Conservation (phyloP, 2,797 vertebrate genomes). For the Carduelis carduelis region DNA sequence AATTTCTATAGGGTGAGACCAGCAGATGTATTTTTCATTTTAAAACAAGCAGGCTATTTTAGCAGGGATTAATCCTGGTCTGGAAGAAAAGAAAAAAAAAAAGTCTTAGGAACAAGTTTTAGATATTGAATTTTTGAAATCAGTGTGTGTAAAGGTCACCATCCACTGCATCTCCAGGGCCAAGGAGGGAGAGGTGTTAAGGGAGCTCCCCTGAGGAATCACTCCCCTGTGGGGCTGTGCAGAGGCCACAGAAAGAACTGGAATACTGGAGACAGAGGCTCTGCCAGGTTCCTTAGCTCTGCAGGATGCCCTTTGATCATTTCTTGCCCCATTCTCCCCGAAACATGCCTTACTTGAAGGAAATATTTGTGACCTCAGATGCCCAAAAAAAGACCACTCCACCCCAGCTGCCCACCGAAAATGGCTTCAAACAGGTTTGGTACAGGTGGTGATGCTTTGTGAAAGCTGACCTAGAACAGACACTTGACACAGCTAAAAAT, state of each 20-base stretch:
- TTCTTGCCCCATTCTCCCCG: not conserved
- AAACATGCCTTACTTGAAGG: not conserved
- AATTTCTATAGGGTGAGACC: constrained; percentile 4
- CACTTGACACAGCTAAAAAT: not conserved
- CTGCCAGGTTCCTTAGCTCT: not conserved
- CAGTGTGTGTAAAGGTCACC: not conserved
- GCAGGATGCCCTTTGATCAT: accelerated
- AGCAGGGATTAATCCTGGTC: not conserved
- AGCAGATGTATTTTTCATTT: not conserved
- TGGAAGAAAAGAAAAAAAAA: not conserved
- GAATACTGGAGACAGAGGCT: not conserved
- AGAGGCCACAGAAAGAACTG: not conserved
- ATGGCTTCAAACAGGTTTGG: not conserved
- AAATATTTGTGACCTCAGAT: not conserved
- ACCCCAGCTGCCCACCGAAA: not conserved
- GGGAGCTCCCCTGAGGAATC: not conserved
- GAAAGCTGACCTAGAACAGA: not conserved
- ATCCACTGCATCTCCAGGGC: not conserved
- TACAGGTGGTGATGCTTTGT: not conserved
- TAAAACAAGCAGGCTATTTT: not conserved
- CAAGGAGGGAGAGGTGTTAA: not conserved
- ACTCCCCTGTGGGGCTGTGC: not conserved
- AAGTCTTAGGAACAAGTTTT: not conserved
- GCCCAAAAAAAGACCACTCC: not conserved
- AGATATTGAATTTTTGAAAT: not conserved